phyloP scores from a whole-genome alignment of 2,797 vertebrate genomes.

The Helicolenus hilgendorfi region DNA sequence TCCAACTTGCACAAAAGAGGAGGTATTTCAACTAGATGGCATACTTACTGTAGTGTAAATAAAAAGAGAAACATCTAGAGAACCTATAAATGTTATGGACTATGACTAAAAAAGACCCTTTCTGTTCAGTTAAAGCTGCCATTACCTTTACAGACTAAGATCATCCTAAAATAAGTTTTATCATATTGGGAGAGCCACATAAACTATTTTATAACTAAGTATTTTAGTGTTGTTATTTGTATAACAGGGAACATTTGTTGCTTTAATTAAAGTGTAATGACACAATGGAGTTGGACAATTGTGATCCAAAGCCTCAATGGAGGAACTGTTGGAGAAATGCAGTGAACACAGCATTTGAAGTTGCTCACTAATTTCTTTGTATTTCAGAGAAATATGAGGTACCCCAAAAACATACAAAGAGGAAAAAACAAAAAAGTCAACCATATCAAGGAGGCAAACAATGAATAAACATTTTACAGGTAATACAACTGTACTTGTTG shows the following conservation, averaged over 20 bases:
- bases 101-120: neutral
- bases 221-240: slow-evolving; percentile 27
- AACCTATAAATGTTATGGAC: neutral
- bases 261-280: slow-evolving; percentile 51
- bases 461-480: neutral
- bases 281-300: slow-evolving; percentile 14
- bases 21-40: neutral
- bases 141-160: slow-evolving; percentile 10
- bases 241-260: slow-evolving; percentile 50
- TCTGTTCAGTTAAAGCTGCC: slow-evolving; percentile 13
- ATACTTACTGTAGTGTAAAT: neutral
- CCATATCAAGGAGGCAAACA: neutral
- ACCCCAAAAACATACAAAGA: neutral
- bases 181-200: neutral
- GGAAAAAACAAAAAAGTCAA: neutral
- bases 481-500: neutral
- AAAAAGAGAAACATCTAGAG: neutral
- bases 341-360: neutral
- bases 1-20: neutral
- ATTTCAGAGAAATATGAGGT: neutral
- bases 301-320: slow-evolving; percentile 5
- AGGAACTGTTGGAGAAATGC: neutral
- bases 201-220: slow-evolving; percentile 25
- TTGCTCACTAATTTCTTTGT: neutral
- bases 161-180: slow-evolving; percentile 7